A percentile compares a stretch with the other conserved stretches of the same genome.
Evolutionary conservation across 2,797 vertebrate species (phyloP).

Genomic region (Avahi laniger): DNA sequence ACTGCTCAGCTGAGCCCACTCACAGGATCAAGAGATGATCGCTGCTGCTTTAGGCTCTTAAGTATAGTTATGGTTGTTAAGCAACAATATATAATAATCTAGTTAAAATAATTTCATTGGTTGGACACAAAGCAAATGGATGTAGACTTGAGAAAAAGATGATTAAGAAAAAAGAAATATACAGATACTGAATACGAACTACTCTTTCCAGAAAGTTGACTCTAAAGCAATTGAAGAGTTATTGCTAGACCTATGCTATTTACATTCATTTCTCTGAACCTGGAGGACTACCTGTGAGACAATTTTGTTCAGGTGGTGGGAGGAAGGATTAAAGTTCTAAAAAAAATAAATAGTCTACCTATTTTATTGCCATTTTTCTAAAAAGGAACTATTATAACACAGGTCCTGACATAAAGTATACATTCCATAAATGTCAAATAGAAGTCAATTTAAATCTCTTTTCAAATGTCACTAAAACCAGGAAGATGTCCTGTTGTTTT

Average conservation of each 20-base stretch:
- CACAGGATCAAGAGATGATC: neutral
- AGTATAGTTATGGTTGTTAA: neutral
- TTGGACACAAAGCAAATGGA: neutral
- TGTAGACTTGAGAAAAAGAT: neutral
- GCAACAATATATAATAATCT: neutral
- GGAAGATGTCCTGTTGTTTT: neutral
- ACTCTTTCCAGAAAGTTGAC: neutral
- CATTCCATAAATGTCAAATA: neutral
- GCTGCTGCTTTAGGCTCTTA: neutral
- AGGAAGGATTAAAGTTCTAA: neutral
- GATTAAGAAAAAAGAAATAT: neutral
- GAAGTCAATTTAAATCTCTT: slow-evolving; percentile 11
- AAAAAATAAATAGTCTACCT: neutral
- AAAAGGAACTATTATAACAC: neutral
- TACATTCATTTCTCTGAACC: neutral
- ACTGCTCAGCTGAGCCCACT: neutral
- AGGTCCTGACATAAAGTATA: neutral
- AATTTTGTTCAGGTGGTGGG: neutral
- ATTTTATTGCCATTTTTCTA: slow-evolving; percentile 41
- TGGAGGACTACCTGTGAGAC: neutral
- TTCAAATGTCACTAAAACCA: slow-evolving; percentile 45
- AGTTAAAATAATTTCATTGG: neutral
- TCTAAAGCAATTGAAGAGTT: neutral
- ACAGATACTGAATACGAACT: neutral
- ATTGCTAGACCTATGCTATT: neutral